Evolutionary conservation across 2,797 vertebrate species (phyloP).

Genomic region (Malurus splendens): DNA sequence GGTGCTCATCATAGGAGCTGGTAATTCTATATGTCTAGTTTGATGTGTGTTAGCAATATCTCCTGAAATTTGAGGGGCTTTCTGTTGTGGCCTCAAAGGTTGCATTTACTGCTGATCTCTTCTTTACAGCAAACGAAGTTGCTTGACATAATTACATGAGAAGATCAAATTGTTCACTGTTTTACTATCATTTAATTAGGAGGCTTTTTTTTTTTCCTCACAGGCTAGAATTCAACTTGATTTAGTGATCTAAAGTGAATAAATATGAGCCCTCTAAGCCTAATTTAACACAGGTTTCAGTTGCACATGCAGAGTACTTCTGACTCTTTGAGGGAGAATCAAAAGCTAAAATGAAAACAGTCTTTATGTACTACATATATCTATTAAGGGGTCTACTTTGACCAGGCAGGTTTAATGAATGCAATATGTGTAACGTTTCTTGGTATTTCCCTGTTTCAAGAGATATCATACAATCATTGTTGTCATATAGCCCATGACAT

Average conservation of each 20-base stretch:
- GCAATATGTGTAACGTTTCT: neutral
- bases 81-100: neutral
- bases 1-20: neutral
- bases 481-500: neutral
- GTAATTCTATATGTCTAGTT: neutral
- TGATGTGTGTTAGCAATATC: neutral
- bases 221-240: neutral
- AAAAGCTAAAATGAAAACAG: neutral
- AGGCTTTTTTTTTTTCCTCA: neutral
- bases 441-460: neutral
- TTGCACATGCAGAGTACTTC: neutral
- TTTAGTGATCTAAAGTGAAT: neutral
- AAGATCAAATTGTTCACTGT: neutral
- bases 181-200: neutral
- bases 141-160: neutral
- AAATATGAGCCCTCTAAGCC: neutral
- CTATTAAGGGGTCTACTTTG: neutral
- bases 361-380: neutral
- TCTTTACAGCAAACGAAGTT: neutral
- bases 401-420: neutral
- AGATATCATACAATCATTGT: neutral
- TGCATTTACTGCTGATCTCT: neutral
- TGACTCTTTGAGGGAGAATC: neutral
- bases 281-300: neutral
- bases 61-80: neutral